Percentiles rank a stretch among this genome's conserved stretches.
Evolutionary conservation across 2,888 invertebrate species (phyloP).

Genomic region (Drosophila affinis): DNA sequence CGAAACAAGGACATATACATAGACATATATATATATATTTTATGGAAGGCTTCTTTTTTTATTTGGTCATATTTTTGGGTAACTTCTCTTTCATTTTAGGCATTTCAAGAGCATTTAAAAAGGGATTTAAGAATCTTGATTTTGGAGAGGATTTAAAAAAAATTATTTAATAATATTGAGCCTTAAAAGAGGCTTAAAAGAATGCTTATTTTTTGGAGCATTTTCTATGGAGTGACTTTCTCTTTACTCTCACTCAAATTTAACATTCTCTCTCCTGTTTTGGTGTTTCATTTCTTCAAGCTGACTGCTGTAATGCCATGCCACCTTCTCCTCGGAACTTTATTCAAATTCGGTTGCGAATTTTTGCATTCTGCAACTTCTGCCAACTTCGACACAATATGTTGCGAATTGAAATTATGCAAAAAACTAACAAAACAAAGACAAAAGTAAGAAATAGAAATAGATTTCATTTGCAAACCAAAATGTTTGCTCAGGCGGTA

Average conservation of each 20-base stretch:
- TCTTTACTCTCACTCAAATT: background rate
- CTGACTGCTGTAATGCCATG: conserved; percentile 12
- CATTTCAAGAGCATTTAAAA: background rate
- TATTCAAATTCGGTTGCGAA: conserved; percentile 16
- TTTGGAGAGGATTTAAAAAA: background rate
- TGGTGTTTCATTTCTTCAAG: background rate
- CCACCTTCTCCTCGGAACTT: conserved; percentile 42
- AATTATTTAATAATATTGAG: background rate
- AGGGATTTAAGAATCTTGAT: background rate
- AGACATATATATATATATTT: conserved; percentile 8
- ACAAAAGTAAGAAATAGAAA: conserved; percentile 74
- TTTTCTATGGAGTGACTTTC: background rate
- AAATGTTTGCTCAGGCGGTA: conserved; percentile 52
- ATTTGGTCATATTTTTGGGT: conserved; percentile 40
- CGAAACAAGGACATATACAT: background rate
- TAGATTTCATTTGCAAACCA: conserved; percentile 69
- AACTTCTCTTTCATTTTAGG: conserved; percentile 49
- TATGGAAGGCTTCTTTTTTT: conserved; percentile 7
- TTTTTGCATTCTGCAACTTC: conserved; percentile 34
- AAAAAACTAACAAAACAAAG: conserved; percentile 57
- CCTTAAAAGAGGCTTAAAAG: background rate
- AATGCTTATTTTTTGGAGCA: background rate
- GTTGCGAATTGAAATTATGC: conserved; percentile 34
- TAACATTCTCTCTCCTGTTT: background rate
- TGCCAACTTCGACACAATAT: conserved; percentile 45